Conservation (phyloP, 1,140 invertebrate genomes). For the Venustaconcha ellipsiformis region DNA sequence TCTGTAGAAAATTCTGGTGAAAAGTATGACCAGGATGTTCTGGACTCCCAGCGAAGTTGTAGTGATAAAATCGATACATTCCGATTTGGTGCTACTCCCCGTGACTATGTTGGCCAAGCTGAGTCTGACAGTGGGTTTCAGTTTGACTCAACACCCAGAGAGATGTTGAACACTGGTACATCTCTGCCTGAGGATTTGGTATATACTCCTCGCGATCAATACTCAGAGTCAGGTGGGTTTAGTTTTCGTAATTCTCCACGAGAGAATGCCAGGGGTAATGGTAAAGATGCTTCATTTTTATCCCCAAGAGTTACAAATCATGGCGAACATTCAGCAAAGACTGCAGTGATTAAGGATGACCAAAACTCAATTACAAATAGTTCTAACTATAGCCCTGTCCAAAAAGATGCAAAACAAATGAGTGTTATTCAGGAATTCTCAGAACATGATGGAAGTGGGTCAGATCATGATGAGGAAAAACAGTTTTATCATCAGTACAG, state of each 20-base stretch:
- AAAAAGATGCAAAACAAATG: conserved; percentile 36
- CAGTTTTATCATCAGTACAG: conserved; percentile 58
- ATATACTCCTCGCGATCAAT: conserved; percentile 11
- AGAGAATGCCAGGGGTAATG: conserved; percentile 18
- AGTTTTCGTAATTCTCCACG: conserved; percentile 13
- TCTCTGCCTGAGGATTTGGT: too few species aligned
- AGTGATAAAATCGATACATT: conserved; percentile 37
- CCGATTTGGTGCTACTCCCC: conserved; percentile 31
- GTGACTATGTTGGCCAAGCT: conserved; percentile 2
- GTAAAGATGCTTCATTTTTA: conserved; percentile 15
- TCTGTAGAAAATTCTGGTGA: conserved; percentile 53
- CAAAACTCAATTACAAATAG: too few species aligned
- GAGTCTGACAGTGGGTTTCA: too few species aligned
- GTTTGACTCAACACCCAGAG: too few species aligned
- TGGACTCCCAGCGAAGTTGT: conserved; percentile 44
- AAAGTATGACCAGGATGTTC: conserved; percentile 40
- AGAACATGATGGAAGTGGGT: conserved; percentile 34
- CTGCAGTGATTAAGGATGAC: too few species aligned
- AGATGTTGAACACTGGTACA: too few species aligned
- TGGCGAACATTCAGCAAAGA: not conserved
- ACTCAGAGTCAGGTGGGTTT: conserved; percentile 26
- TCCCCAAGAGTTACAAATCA: conserved; percentile 15
- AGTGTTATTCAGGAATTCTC: conserved; percentile 42
- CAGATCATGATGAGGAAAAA: conserved; percentile 37
- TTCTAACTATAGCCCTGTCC: conserved; percentile 5